A percentile compares a stretch with the other conserved stretches of the same genome.
Evolutionary conservation across 2,113 vertebrate species (phyloP).

Genomic region (Misgurnus anguillicaudatus): DNA sequence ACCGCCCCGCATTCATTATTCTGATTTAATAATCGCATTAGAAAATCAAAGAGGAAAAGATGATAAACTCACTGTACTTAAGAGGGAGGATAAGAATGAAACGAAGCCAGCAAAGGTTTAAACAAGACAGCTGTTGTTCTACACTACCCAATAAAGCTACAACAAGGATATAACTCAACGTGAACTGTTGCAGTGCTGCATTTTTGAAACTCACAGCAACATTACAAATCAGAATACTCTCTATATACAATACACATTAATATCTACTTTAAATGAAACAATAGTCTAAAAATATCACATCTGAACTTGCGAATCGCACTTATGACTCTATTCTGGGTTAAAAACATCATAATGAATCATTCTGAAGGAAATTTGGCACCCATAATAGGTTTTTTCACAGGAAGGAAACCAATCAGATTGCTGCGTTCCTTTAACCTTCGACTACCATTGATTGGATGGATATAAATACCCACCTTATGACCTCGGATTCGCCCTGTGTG

Average conservation of each 20-base stretch:
- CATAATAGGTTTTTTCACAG: background rate
- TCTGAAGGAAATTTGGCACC: constrained; percentile 3
- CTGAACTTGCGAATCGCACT: background rate
- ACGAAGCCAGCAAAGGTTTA: background rate
- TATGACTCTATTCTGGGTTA: background rate
- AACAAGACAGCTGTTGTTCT: background rate
- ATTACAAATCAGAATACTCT: too few species aligned
- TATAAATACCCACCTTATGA: constrained; percentile 31
- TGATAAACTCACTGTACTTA: background rate
- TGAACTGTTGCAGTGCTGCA: background rate
- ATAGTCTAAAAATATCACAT: background rate
- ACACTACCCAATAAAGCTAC: background rate
- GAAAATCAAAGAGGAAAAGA: constrained; percentile 25
- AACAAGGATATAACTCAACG: background rate
- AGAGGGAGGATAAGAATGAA: background rate
- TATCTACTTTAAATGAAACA: background rate
- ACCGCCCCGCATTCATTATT: constrained; percentile 31
- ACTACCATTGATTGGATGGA: constrained; percentile 38
- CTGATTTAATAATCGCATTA: constrained; percentile 29
- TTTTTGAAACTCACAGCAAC: too few species aligned
- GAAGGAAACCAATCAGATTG: constrained; percentile 40
- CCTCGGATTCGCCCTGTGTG: constrained; percentile 3
- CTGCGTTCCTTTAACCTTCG: constrained; percentile 30
- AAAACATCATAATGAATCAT: constrained; percentile 11
- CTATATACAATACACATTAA: too few species aligned